phyloP scores from a whole-genome alignment of 1,140 invertebrate genomes.

The Aphelinus certus region DNA sequence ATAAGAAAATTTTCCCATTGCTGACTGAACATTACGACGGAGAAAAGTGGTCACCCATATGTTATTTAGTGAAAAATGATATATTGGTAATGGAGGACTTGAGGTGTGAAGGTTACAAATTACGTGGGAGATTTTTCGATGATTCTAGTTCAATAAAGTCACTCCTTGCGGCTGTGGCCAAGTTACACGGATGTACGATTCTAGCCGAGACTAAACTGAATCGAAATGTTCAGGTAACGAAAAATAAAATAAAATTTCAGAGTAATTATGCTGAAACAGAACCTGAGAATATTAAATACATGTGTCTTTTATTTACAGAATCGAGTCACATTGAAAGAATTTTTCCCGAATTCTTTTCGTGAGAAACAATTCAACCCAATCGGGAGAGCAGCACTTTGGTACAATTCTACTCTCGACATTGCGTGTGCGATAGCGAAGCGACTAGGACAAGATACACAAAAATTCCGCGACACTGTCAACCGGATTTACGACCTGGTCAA shows the following conservation, averaged over 20 bases:
- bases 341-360: background rate
- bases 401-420: background rate
- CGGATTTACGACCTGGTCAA: background rate
- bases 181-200: conserved; percentile 13
- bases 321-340: background rate
- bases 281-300: too few relatives aligned
- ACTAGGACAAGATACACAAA: background rate
- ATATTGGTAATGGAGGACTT: conserved; percentile 9
- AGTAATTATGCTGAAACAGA: background rate
- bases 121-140: background rate
- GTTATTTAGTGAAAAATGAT: conserved; percentile 7
- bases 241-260: background rate
- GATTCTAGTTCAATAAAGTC: background rate
- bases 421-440: background rate
- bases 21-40: conserved; percentile 43
- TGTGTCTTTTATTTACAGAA: background rate
- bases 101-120: background rate
- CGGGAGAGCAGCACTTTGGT: too few relatives aligned
- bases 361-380: background rate
- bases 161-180: background rate
- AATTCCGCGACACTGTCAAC: background rate
- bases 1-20: conserved; percentile 58
- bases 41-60: conserved; percentile 8
- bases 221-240: background rate
- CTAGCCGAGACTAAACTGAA: background rate